Evolutionary conservation across 1,140 invertebrate genomes (phyloP).

Genomic region (Musca vetustissima): DNA sequence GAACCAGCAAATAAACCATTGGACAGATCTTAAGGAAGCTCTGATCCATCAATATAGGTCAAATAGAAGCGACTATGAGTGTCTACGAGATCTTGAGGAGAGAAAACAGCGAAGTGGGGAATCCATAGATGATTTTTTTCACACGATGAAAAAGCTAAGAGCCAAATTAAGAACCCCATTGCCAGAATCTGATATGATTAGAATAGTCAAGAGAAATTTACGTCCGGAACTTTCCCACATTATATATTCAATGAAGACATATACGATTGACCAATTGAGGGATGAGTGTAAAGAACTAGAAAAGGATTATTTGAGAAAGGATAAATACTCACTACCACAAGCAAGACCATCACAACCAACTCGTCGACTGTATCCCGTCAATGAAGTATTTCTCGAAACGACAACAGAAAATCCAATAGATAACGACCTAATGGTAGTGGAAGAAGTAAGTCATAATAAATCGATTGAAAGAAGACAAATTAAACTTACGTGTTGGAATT

Average conservation of each 20-base stretch:
- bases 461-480: neutral
- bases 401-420: neutral
- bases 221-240: too few species aligned
- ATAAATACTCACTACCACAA: neutral
- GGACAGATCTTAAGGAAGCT: neutral
- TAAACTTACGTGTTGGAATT: too few species aligned
- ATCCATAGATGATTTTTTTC: neutral
- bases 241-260: neutral
- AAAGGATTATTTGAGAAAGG: neutral
- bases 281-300: neutral
- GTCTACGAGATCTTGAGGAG: too few species aligned
- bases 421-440: neutral
- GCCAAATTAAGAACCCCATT: too few species aligned
- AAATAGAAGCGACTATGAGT: neutral
- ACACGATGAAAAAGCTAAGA: neutral
- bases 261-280: neutral
- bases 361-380: neutral
- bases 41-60: neutral
- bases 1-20: too few species aligned
- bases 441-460: neutral
- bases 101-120: too few species aligned
- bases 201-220: too few species aligned
- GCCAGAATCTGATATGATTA: too few species aligned
- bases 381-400: neutral
- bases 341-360: neutral